Conservation (phyloP, 2,888 invertebrate genomes). For the Labia minor region DNA sequence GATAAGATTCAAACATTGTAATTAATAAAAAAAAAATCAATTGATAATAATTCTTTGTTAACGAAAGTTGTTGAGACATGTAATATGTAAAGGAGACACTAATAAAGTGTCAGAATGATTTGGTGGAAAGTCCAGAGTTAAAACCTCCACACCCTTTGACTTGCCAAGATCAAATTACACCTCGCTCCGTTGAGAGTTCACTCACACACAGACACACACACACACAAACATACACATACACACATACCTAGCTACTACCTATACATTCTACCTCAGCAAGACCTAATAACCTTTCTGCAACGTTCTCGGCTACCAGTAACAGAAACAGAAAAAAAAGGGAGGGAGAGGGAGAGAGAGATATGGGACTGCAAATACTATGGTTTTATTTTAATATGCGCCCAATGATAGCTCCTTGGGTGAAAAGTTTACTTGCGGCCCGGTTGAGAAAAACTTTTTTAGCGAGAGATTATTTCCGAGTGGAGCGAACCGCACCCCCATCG, state of each 20-base stretch:
- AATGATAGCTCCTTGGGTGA: background rate
- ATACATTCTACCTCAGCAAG: too few relatives aligned
- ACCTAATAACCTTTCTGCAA: too few relatives aligned
- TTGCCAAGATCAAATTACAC: background rate
- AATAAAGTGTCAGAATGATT: constrained; percentile 3
- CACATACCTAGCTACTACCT: too few relatives aligned
- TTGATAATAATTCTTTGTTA: background rate
- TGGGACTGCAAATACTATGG: background rate
- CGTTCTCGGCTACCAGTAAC: too few relatives aligned
- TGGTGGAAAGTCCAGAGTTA: background rate
- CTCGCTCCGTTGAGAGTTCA: background rate
- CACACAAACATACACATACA: too few relatives aligned
- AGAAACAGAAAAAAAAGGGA: too few relatives aligned
- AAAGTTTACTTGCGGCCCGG: background rate
- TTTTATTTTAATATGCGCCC: background rate
- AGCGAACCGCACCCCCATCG: background rate
- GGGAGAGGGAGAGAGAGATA: background rate
- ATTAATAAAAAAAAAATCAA: background rate
- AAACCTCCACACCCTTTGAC: background rate
- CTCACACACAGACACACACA: too few relatives aligned
- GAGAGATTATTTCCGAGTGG: background rate
- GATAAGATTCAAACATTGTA: background rate
- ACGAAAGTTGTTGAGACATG: background rate
- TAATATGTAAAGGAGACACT: background rate
- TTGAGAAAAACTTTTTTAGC: background rate